Conservation (phyloP, 2,113 vertebrate species). For the Pseudorhombus dupliciocellatus region DNA sequence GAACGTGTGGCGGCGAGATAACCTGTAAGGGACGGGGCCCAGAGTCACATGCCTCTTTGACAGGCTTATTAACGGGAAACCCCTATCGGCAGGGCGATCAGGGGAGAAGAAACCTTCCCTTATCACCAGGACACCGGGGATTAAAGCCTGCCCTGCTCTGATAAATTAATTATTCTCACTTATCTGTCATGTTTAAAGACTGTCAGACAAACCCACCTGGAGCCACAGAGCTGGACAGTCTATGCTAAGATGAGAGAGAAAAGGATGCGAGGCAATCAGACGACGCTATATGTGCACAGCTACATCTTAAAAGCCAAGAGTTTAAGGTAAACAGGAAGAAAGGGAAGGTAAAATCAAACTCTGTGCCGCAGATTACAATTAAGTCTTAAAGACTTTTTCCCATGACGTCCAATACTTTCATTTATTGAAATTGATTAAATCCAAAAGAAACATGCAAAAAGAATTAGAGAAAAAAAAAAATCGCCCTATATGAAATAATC, state of each 20-base stretch:
- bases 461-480: not conserved
- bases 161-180: conserved; percentile 85
- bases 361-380: too few relatives aligned
- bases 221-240: conserved; percentile 58
- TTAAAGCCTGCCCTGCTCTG: conserved; percentile 78
- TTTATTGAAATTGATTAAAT: not conserved
- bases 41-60: conserved; percentile 75
- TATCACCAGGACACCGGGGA: conserved; percentile 82
- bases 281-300: not conserved
- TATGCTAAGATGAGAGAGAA: conserved; percentile 42
- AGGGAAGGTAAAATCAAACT: not conserved
- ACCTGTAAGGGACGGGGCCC: conserved; percentile 75
- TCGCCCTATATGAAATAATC: not conserved
- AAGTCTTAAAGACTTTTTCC: too few relatives aligned
- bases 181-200: conserved; percentile 82
- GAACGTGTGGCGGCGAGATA: conserved; percentile 80
- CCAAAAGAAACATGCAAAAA: not conserved
- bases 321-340: not conserved
- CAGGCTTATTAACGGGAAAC: conserved; percentile 83
- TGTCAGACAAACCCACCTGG: conserved; percentile 68
- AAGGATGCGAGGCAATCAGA: conserved; percentile 31
- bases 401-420: too few relatives aligned
- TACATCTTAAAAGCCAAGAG: not conserved
- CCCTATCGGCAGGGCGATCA: conserved; percentile 74
- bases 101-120: conserved; percentile 77